These are phyloP conservation scores for Sarcophilus harrisii DNA, from an alignment of 2,797 vertebrate genomes.

Conservation along the genomic window DNA sequence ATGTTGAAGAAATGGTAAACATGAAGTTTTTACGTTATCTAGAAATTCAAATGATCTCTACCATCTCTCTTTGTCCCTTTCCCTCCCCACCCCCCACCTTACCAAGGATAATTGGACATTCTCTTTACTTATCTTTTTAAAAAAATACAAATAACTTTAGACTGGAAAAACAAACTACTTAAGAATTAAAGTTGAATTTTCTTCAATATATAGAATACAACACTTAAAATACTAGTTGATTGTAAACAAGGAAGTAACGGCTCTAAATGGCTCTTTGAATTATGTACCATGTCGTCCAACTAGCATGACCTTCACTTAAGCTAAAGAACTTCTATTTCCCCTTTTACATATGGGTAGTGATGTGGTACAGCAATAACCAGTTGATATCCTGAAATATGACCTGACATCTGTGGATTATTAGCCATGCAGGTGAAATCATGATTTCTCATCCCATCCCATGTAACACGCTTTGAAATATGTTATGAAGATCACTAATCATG, in stretches of 20 bases:
- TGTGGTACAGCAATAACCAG: constrained; percentile 51
- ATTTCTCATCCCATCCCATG: constrained; percentile 28
- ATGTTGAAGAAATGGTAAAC: not conserved
- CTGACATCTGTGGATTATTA: constrained; percentile 48
- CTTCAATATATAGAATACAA: not conserved
- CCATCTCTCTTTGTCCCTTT: not conserved
- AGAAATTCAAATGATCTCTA: constrained; percentile 33
- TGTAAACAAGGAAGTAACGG: constrained; percentile 61
- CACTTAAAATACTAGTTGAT: constrained; percentile 44
- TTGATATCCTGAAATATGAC: constrained; percentile 62
- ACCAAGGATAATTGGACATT: constrained; percentile 32
- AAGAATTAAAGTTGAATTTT: constrained; percentile 33
- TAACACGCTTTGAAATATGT: constrained; percentile 50
- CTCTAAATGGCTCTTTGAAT: constrained; percentile 42
- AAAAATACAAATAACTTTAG: not conserved
- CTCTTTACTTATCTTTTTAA: not conserved
- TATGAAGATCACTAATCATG: constrained; percentile 46
- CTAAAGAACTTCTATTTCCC: constrained; percentile 32
- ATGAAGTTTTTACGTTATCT: not conserved
- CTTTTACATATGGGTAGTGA: not conserved
- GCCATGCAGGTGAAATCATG: constrained; percentile 36
- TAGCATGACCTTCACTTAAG: constrained; percentile 37
- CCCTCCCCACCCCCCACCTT: too few species aligned
- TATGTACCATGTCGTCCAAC: constrained; percentile 56
- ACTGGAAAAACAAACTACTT: constrained; percentile 14